Base-by-base conservation (phyloP, 1,140 invertebrate species). In the Sinella curviseta region DNA sequence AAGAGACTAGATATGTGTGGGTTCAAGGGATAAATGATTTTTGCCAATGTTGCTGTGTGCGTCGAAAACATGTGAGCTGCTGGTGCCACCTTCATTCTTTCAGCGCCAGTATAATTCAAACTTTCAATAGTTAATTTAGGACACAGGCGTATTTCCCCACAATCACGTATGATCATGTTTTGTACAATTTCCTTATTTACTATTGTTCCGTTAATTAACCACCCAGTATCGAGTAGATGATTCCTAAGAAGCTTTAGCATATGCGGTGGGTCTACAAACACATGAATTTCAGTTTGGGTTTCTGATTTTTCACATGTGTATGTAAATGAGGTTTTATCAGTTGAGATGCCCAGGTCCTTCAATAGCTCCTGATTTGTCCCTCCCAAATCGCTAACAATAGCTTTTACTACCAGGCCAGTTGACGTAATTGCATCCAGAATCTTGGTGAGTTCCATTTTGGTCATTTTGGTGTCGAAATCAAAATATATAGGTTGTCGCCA, bases 191-290 rank as follows among this genome's bases (percentile, higher is more conserved):
- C 20, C 20, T 48, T n/a, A 4, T 65, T 65, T 17, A 16, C 57
- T 12, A 65, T 26, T 12, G 24, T 26, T 65, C 26, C 24, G 16
- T 65, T 65, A 26, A n/a, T 12, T 17, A n/a, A 4, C 57, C 82
- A 36, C 24, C 82, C 82, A 65, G 83, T 39, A 77, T 84, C 83
- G 1, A 84, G 4, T 12, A 83, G 20, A 55, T 84, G 81, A 36
- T 84, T 82, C 65, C 82, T 77, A 1, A 84, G 34, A 35, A 81
- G 31, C 54, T 84, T 84, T 20, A 84, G 16, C 20, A 81, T 30
- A 80, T 84, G 82, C 36, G 81, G 81, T 4, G 74, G 24, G 74
- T 84, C 83, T 54, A 26, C 65, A 73, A 84, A 83, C 8, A 81
- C 74, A 26, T 73, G 80, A 26, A 84, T 73, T 14, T 83, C 74